Evolutionary conservation across 2,888 invertebrate genomes (phyloP), one percentile per base, ranked within the genome.

Genomic region (Volucella bombylans): DNA sequence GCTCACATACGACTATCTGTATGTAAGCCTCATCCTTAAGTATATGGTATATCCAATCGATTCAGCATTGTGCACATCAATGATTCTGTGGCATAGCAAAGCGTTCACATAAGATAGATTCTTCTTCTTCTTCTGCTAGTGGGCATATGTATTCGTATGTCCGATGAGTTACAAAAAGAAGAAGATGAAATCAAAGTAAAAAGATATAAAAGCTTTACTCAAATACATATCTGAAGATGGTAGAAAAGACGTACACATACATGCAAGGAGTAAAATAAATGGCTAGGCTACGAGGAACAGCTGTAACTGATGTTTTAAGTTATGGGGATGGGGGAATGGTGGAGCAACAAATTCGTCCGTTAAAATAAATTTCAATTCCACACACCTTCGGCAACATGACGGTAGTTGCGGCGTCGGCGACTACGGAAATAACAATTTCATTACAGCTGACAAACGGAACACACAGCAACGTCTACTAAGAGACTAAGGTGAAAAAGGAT

Each of bases 291-390:
- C 76, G 81, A 85, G 72, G 76, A 81, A 85, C 85, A 85, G 81
- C 55, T 85, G 85, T 81, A 85, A 85, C 81, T 85, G 85, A 85
- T 81, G 81, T 72, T 81, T 31, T 73, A 83, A 80, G 80, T 57
- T 71, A 59, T 59, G 57, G 52, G 64, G 45, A 8, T 65, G 59
- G 68, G 50, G 47, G 68, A 49, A 76, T 61, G 71, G 62, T 54
- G 67, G 57, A 71, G 69, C 61, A 47, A 54, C 11, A 47, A 61
- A 43, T 47, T 47, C 61, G 68, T 69, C 31, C 55, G 76, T 77
- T 72, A 72, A 85, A 85, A 85, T 85, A 85, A 85, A 85, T 85
- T 85, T 81, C 81, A 85, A 85, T 85, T 81, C 43, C 72, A 50
- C 71, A 77, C 81, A 81, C 81, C 85, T 67, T 71, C 68, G 76